Base-by-base conservation (phyloP, 2,888 invertebrate species). In the Clunio marinus region DNA sequence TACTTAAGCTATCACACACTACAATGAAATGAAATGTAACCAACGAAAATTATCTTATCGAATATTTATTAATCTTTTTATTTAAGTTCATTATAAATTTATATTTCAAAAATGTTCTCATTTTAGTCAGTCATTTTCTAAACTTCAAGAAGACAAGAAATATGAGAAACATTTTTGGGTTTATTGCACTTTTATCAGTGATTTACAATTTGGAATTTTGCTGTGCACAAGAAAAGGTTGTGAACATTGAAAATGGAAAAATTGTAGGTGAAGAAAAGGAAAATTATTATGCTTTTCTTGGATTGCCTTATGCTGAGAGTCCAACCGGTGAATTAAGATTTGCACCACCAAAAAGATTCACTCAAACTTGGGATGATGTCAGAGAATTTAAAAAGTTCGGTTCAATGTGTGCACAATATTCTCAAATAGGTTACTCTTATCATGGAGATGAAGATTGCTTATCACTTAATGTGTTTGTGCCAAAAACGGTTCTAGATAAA, bases 381-480 rank as follows among this genome's bases (percentile, higher is more conserved):
- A 73, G 74, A 25, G 71, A 77, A 70, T 91, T 89, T 1, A 85
- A 86, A 1, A 77, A 77, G 17, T 77, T 80, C 1, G 80, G 85
- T 0, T 78, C 83, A 0, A 76, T 75, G 1, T 90, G 90, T 74
- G 78, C 88, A 3, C 89, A 89, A 73, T 84, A 83, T 75, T 80
- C 81, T 24, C 80, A 83, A 2, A 71, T 70, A 1, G 74, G 73
- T 71, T 71, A 69, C 71, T 74, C 73, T 65, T 69, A 77, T 15
- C 10, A 74, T 78, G 88, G 88, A 17, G 80, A 81, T 70, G 88
- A 88, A 76, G 86, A 88, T 76, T 88, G 88, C 71, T 77, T 88
- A 0, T 86, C 82, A 72, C 72, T 88, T 1, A 88, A 86, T 74
- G 80, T 88, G 0, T 83, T 83, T 73, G 83, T 84, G 0, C 86